A percentile compares a stretch with the other conserved stretches of the same genome.
phyloP scores from a whole-genome alignment of 1,140 invertebrate genomes.

The Calliopsis andreniformis region DNA sequence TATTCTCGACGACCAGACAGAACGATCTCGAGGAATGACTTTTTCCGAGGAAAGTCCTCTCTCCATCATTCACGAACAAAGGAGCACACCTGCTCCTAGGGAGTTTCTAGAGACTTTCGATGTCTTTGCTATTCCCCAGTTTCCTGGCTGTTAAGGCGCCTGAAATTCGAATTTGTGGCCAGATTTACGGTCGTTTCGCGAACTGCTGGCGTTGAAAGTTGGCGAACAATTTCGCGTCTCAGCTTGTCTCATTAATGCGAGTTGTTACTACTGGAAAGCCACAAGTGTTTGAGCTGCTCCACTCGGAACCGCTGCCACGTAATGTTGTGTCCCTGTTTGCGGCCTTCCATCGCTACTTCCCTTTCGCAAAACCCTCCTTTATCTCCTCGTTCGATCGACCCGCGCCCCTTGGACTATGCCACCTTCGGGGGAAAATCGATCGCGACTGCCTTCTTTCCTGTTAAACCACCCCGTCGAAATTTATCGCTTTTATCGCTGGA shows the following conservation, averaged over 20 bases:
- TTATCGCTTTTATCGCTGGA: background rate
- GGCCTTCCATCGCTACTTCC: background rate
- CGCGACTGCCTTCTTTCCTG: background rate
- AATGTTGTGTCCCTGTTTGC: background rate
- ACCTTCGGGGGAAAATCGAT: constrained; percentile 16
- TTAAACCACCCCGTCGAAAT: background rate
- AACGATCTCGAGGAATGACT: background rate
- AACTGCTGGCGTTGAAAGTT: background rate
- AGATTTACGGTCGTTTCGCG: background rate
- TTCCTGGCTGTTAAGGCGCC: no score
- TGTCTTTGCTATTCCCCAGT: background rate
- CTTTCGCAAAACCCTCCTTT: constrained; percentile 7
- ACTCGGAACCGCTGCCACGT: background rate
- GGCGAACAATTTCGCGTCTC: background rate
- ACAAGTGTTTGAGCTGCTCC: constrained; percentile 13
- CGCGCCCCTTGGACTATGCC: background rate
- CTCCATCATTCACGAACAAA: no score
- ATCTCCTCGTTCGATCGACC: constrained; percentile 24
- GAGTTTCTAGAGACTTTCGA: background rate
- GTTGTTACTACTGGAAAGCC: constrained; percentile 7
- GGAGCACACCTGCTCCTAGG: background rate
- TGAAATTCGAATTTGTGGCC: background rate
- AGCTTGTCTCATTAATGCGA: constrained; percentile 12
- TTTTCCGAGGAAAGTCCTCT: background rate
- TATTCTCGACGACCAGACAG: background rate